phyloP scores from a whole-genome alignment of 2,888 invertebrate species.

The Gandaritis pyraliata region DNA sequence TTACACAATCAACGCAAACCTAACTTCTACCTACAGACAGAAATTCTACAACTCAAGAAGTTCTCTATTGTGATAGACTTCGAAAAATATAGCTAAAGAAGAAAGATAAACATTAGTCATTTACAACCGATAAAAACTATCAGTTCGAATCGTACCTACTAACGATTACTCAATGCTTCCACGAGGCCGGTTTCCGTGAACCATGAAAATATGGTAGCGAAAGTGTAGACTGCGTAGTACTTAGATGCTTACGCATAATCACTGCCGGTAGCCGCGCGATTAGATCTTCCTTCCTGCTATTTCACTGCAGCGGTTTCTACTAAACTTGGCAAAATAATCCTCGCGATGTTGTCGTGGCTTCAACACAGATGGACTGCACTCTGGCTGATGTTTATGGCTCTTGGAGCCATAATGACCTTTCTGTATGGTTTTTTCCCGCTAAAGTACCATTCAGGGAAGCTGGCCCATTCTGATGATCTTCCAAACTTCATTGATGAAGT shows the following conservation, averaged over 20 bases:
- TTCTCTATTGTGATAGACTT: too few relatives aligned
- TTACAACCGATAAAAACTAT: constrained; percentile 23
- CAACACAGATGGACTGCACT: constrained; percentile 76
- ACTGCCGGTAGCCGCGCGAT: constrained; percentile 24
- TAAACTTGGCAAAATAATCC: constrained; percentile 28
- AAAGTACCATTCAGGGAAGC: constrained; percentile 77
- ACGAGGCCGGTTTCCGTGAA: constrained; percentile 41
- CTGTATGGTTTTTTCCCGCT: constrained; percentile 86
- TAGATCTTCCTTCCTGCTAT: constrained; percentile 29
- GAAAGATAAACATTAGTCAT: constrained; percentile 30
- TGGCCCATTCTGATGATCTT: constrained; percentile 79
- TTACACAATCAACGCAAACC: too few relatives aligned
- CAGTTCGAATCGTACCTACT: constrained; percentile 23
- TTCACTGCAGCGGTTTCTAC: constrained; percentile 14
- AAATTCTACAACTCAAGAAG: too few relatives aligned
- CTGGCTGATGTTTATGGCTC: constrained; percentile 66
- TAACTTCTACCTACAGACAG: too few relatives aligned
- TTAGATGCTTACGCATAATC: constrained; percentile 17
- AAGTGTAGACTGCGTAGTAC: constrained; percentile 38
- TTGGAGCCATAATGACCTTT: constrained; percentile 76
- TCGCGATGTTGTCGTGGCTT: constrained; percentile 68
- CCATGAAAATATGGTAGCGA: constrained; percentile 46
- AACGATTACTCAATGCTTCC: constrained; percentile 53
- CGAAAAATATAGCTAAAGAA: too few relatives aligned
- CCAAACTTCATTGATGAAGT: constrained; percentile 81